phyloP scores from a whole-genome alignment of 2,888 invertebrate genomes.

The Enchytraeus crypticus region DNA sequence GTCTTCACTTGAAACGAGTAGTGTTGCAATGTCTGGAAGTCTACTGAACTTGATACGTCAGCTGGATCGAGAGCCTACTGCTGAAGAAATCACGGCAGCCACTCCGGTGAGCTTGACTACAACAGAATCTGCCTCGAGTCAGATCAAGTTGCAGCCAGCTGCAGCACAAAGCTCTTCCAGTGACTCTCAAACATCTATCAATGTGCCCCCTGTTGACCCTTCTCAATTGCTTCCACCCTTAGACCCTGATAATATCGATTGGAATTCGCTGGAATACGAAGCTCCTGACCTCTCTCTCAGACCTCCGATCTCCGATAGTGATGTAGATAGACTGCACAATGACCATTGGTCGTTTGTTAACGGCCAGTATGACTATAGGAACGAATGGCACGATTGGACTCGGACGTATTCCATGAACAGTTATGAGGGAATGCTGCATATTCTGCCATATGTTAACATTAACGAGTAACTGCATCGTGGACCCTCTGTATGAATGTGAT shows the following conservation, averaged over 20 bases:
- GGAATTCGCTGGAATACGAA: slow-evolving; percentile 31
- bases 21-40: neutral
- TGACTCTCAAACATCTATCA: neutral
- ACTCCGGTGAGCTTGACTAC: neutral
- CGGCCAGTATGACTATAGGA: slow-evolving; percentile 51
- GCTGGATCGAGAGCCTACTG: slow-evolving; percentile 2
- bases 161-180: neutral
- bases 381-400: slow-evolving; percentile 81
- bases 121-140: neutral
- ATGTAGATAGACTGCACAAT: slow-evolving; percentile 40
- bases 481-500: too few relatives aligned
- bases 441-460: slow-evolving; percentile 93
- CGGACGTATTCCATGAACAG: slow-evolving; percentile 69
- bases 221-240: slow-evolving; percentile 61
- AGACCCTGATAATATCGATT: slow-evolving; percentile 55
- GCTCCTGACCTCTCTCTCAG: slow-evolving; percentile 1
- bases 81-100: neutral
- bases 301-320: slow-evolving; percentile 7
- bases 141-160: neutral
- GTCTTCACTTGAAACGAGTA: too few relatives aligned
- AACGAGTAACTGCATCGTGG: slow-evolving; percentile 56
- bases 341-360: slow-evolving; percentile 50
- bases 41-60: slow-evolving; percentile 1
- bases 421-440: slow-evolving; percentile 69
- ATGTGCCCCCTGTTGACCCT: slow-evolving; percentile 41